Evolutionary conservation across 2,888 invertebrate species (phyloP).

Genomic region (Drosophila bunnanda): DNA sequence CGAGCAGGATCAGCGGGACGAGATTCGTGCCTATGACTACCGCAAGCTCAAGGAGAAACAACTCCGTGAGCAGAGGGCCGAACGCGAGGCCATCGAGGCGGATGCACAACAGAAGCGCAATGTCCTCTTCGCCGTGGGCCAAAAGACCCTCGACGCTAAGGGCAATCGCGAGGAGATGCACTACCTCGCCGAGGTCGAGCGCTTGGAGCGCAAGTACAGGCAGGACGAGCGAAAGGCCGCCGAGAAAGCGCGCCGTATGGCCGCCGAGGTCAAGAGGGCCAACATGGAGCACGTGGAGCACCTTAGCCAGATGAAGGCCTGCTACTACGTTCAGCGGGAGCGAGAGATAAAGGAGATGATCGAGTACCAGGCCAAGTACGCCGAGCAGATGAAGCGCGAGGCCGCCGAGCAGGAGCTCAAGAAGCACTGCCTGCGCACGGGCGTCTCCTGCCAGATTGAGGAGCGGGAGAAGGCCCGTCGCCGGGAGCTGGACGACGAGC

Average conservation of each 20-base stretch:
- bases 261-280: slow-evolving; percentile 53
- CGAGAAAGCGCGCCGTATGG: slow-evolving; percentile 41
- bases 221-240: slow-evolving; percentile 58
- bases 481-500: slow-evolving; percentile 54
- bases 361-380: slow-evolving; percentile 30
- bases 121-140: slow-evolving; percentile 53
- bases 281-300: slow-evolving; percentile 56
- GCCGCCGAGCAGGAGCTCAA: slow-evolving; percentile 28
- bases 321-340: slow-evolving; percentile 56
- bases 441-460: slow-evolving; percentile 64
- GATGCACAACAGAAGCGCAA: slow-evolving; percentile 52
- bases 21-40: slow-evolving; percentile 61
- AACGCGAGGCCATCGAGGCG: slow-evolving; percentile 46
- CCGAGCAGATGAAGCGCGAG: slow-evolving; percentile 49
- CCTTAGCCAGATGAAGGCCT: slow-evolving; percentile 54
- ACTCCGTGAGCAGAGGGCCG: slow-evolving; percentile 30
- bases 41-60: slow-evolving; percentile 56
- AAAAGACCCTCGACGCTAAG: slow-evolving; percentile 67
- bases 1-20: slow-evolving; percentile 65
- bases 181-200: slow-evolving; percentile 62
- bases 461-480: slow-evolving; percentile 63
- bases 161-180: slow-evolving; percentile 71
- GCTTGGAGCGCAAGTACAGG: slow-evolving; percentile 68
- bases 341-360: slow-evolving; percentile 54
- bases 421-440: slow-evolving; percentile 47